Evolutionary conservation across 2,797 vertebrate species (phyloP).

Genomic region (Microchirus variegatus): DNA sequence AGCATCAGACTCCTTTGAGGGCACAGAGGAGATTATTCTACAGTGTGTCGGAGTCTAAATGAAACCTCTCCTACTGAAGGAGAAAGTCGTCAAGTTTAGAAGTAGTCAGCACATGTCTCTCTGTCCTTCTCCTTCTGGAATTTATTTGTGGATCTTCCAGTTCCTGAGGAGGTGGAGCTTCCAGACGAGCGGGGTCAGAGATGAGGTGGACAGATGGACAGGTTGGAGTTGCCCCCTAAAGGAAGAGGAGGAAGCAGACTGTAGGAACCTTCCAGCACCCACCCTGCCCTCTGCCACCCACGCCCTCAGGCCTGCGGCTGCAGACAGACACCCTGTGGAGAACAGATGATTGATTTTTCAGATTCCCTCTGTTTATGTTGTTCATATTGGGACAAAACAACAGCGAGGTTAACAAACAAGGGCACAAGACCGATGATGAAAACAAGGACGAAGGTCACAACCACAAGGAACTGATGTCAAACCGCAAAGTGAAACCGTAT

Average conservation of each 20-base stretch:
- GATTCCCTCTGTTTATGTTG: neutral
- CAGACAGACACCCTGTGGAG: constrained; percentile 69
- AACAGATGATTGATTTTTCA: constrained; percentile 5
- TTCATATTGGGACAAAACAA: neutral
- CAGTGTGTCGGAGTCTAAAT: neutral
- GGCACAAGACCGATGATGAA: too few relatives aligned
- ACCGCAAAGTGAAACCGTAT: neutral
- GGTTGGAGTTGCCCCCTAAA: constrained; percentile 33
- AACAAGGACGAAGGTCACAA: neutral
- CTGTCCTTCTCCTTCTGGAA: constrained; percentile 14
- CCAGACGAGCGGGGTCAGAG: constrained; percentile 62
- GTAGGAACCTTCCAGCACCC: constrained; percentile 59
- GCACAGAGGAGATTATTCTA: constrained; percentile 2
- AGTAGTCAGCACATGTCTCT: constrained; percentile 18
- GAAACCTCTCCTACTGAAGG: constrained; percentile 1
- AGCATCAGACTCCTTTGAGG: constrained; percentile 15
- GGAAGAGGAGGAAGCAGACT: constrained; percentile 38
- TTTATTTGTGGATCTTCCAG: constrained; percentile 86
- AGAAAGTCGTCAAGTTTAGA: constrained; percentile 29
- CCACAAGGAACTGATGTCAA: too few relatives aligned
- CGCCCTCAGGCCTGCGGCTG: constrained; percentile 60
- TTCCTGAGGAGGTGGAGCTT: constrained; percentile 79
- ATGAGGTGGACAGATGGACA: constrained; percentile 32
- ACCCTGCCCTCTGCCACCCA: constrained; percentile 66
- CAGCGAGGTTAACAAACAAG: neutral